Evolutionary conservation across 2,113 vertebrate genomes (phyloP).

Genomic region (Cottus gobio): DNA sequence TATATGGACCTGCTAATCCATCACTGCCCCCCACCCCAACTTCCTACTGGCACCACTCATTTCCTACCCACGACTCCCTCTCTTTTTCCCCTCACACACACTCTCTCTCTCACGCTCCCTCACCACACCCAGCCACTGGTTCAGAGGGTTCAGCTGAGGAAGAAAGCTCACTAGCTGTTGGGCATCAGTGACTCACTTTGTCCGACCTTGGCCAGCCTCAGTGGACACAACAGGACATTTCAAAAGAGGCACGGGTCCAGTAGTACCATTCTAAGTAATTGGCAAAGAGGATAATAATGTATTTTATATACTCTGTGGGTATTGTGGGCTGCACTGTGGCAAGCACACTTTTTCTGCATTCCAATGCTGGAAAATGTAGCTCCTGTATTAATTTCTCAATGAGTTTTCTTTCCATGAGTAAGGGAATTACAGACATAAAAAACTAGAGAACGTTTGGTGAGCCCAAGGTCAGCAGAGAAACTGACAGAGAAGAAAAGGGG

Average conservation of each 20-base stretch:
- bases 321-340: constrained; percentile 52
- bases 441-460: background rate
- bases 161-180: constrained; percentile 59
- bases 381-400: constrained; percentile 21
- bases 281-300: constrained; percentile 54
- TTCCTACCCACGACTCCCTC: constrained; percentile 48
- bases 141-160: constrained; percentile 74
- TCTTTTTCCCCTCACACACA: constrained; percentile 27
- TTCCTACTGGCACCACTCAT: constrained; percentile 72
- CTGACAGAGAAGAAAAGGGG: background rate
- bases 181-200: constrained; percentile 76
- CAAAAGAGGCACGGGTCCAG: constrained; percentile 58
- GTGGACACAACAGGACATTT: constrained; percentile 65
- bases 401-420: background rate
- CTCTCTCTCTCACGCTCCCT: constrained; percentile 30
- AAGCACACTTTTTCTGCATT: constrained; percentile 12
- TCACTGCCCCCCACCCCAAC: constrained; percentile 52
- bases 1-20: constrained; percentile 58
- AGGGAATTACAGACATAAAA: constrained; percentile 14
- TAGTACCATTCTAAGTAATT: constrained; percentile 52
- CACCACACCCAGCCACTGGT: constrained; percentile 66
- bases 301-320: constrained; percentile 61
- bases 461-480: background rate
- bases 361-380: constrained; percentile 23
- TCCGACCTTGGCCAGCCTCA: constrained; percentile 58